A percentile compares a stretch with the other conserved stretches of the same genome.
Conservation (phyloP, 1,140 invertebrate species). For the Heliconius eleuchia region DNA sequence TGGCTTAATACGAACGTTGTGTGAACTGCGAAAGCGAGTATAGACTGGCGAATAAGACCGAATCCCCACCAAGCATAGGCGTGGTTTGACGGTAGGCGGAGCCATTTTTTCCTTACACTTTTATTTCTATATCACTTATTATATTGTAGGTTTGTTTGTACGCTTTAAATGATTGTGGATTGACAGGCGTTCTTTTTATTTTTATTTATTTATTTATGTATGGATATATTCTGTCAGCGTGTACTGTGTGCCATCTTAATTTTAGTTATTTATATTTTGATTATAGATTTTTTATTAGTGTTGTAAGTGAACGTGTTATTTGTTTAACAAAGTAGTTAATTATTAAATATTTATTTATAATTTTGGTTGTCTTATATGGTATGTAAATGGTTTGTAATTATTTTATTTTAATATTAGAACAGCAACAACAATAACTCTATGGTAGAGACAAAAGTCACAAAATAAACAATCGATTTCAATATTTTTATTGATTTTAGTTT, state of each 20-base stretch:
- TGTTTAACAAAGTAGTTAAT: no score
- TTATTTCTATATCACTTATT: conserved; percentile 65
- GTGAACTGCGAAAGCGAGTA: conserved; percentile 59
- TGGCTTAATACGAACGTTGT: conserved; percentile 44
- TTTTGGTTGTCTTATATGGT: neutral
- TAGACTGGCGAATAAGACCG: conserved; percentile 61
- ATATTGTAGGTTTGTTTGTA: conserved; percentile 59
- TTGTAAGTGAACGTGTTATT: no score
- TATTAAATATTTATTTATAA: no score
- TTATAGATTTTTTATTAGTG: neutral
- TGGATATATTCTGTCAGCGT: conserved; percentile 20
- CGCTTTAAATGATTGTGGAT: conserved; percentile 40
- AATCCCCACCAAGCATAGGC: conserved; percentile 49
- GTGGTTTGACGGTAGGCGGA: conserved; percentile 51
- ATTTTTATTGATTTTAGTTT: neutral
- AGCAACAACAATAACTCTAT: neutral
- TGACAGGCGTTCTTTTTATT: conserved; percentile 46
- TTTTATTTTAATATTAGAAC: neutral
- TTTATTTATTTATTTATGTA: conserved; percentile 31
- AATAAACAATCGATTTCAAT: neutral
- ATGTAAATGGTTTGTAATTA: neutral
- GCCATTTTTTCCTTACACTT: conserved; percentile 55
- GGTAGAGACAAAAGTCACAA: neutral
- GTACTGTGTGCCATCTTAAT: conserved; percentile 15
- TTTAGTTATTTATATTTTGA: conserved; percentile 7